Evolutionary conservation across 2,888 invertebrate species (phyloP).

Genomic region (Beris chalybata): DNA sequence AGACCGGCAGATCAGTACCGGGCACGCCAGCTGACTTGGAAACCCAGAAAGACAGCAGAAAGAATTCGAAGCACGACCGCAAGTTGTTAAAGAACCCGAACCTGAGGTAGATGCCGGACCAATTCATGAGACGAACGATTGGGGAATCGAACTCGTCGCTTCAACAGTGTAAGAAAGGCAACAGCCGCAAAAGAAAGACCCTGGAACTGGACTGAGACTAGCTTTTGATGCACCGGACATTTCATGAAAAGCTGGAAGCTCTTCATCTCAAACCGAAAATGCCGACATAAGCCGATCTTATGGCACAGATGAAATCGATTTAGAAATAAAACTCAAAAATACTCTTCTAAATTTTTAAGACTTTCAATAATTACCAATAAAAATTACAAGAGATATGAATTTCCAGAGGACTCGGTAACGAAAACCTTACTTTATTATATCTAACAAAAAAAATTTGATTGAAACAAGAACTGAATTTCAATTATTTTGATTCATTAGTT

Average conservation of each 20-base stretch:
- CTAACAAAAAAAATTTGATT: too few relatives aligned
- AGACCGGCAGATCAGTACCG: slow-evolving; percentile 68
- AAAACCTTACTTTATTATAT: too few relatives aligned
- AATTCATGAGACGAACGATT: too few relatives aligned
- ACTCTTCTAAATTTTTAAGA: too few relatives aligned
- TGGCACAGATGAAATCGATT: slow-evolving; percentile 92
- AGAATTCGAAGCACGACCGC: slow-evolving; percentile 55
- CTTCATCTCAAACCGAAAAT: slow-evolving; percentile 57
- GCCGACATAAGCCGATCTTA: slow-evolving; percentile 75
- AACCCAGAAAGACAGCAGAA: too few relatives aligned
- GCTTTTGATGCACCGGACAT: slow-evolving; percentile 72
- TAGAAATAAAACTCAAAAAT: too few relatives aligned
- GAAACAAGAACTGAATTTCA: too few relatives aligned
- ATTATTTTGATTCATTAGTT: too few relatives aligned
- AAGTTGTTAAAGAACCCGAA: slow-evolving; percentile 75
- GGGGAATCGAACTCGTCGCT: slow-evolving; percentile 78
- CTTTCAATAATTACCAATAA: too few relatives aligned
- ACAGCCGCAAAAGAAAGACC: slow-evolving; percentile 19
- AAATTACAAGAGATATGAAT: too few relatives aligned
- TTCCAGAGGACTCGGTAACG: too few relatives aligned
- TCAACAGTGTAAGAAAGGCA: slow-evolving; percentile 46
- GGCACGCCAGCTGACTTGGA: slow-evolving; percentile 85
- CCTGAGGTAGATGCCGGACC: too few relatives aligned
- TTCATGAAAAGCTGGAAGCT: slow-evolving; percentile 56
- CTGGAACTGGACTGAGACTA: slow-evolving; percentile 57